Evolutionary conservation across 2,888 invertebrate genomes (phyloP).

Genomic region (Drosophila testacea): DNA sequence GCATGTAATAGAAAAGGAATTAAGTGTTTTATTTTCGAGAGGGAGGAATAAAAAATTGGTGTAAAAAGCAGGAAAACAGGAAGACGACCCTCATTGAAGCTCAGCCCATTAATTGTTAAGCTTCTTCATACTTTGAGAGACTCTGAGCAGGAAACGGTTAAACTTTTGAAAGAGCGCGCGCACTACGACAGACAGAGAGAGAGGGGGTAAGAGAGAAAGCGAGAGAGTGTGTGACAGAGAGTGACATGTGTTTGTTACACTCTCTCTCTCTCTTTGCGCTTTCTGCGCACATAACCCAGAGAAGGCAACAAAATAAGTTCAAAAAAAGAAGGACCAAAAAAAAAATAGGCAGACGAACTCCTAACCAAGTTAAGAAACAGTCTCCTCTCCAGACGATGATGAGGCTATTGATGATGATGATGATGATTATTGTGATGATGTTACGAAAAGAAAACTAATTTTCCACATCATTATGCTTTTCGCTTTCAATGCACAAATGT

Average conservation of each 20-base stretch:
- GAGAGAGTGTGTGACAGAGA: slow-evolving; percentile 13
- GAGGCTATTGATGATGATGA: slow-evolving; percentile 6
- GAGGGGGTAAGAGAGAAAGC: slow-evolving; percentile 1
- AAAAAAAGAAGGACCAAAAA: slow-evolving; percentile 15
- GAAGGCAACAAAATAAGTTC: slow-evolving; percentile 74
- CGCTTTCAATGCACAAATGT: slow-evolving; percentile 55
- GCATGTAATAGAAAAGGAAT: slow-evolving; percentile 45
- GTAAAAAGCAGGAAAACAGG: slow-evolving; percentile 32
- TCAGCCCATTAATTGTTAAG: slow-evolving; percentile 58
- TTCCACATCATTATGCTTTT: slow-evolving; percentile 76
- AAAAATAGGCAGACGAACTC: slow-evolving; percentile 41
- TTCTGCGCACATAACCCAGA: slow-evolving; percentile 77
- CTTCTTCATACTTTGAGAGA: slow-evolving; percentile 39
- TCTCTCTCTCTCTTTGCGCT: slow-evolving; percentile 36
- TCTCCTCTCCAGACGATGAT: slow-evolving; percentile 23
- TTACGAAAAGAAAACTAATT: slow-evolving; percentile 66
- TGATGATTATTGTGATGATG: slow-evolving; percentile 7
- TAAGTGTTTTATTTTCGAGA: slow-evolving; percentile 35
- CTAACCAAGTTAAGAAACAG: slow-evolving; percentile 50
- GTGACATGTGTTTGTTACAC: slow-evolving; percentile 7
- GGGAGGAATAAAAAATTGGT: neutral
- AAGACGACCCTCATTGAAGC: slow-evolving; percentile 54
- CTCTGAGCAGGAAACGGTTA: slow-evolving; percentile 71
- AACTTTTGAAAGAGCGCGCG: slow-evolving; percentile 64
- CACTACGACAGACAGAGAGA: neutral